Percentiles rank a stretch among this genome's conserved stretches.
phyloP scores from a whole-genome alignment of 2,113 vertebrate species.

The Hystrix brachyura region DNA sequence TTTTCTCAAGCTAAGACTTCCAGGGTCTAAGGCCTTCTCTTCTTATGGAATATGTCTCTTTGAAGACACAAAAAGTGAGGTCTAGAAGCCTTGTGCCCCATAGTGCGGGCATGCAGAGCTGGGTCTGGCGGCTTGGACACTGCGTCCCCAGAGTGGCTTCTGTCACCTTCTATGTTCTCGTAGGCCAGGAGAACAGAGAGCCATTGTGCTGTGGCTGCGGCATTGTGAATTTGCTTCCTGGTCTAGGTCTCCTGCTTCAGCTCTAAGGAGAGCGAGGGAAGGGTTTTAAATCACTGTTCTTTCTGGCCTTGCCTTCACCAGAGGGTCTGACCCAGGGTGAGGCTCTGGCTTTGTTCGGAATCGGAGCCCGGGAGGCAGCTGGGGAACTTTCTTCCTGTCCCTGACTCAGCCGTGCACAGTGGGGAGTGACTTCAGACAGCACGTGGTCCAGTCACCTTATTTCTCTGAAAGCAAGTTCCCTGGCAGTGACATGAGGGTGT shows the following conservation, averaged over 20 bases:
- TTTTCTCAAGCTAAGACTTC: constrained; percentile 85
- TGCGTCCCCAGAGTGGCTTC: background rate
- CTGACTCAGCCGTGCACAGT: background rate
- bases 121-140: background rate
- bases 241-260: background rate
- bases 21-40: constrained; percentile 71
- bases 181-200: background rate
- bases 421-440: background rate
- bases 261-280: background rate
- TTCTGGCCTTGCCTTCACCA: background rate
- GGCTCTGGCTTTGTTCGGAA: background rate
- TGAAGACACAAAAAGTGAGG: constrained; percentile 14
- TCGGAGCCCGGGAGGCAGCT: background rate
- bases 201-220: background rate
- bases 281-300: background rate
- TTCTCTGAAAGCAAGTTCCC: constrained; percentile 28
- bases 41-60: constrained; percentile 74
- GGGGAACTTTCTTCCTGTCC: background rate
- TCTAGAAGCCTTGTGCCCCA: background rate
- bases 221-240: constrained; percentile 32
- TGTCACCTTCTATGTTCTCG: background rate
- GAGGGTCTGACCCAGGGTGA: background rate
- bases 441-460: background rate
- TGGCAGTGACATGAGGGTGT: background rate
- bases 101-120: background rate